Percentiles rank a stretch among this genome's conserved stretches.
Conservation (phyloP, 2,797 vertebrate genomes). For the Gymnopithys bicolor region DNA sequence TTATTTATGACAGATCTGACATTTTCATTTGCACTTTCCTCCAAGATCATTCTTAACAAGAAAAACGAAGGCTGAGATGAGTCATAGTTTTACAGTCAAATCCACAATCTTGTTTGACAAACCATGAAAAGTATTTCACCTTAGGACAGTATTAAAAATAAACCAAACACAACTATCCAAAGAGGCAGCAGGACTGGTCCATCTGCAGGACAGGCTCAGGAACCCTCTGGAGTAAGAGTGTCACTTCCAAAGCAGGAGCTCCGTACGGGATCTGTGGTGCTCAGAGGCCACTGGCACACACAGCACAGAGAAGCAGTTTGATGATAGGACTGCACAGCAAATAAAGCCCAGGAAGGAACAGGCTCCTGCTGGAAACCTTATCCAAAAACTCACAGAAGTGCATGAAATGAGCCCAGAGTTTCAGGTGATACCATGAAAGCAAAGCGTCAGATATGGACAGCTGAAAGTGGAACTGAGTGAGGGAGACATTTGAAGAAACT, state of each 20-base stretch:
- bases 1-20: conserved; percentile 81
- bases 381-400: neutral
- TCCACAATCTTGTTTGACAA: conserved; percentile 54
- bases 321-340: neutral
- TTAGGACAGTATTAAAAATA: conserved; percentile 55
- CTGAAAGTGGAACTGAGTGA: neutral
- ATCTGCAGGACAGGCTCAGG: neutral
- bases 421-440: neutral
- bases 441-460: neutral
- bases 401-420: neutral
- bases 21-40: conserved; percentile 81
- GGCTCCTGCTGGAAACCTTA: neutral
- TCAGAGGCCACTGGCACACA: neutral
- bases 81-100: conserved; percentile 47
- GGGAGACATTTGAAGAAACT: conserved; percentile 5
- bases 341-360: neutral
- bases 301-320: neutral
- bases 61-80: conserved; percentile 41
- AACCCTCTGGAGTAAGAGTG: neutral
- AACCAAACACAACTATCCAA: neutral
- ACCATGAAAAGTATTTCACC: conserved; percentile 47
- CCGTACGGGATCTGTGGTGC: neutral
- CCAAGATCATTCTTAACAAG: conserved; percentile 64
- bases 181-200: neutral
- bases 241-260: neutral